These are phyloP conservation scores for Andrena trimmerana DNA, from an alignment of 2,888 invertebrate species.

Conservation along the genomic window DNA sequence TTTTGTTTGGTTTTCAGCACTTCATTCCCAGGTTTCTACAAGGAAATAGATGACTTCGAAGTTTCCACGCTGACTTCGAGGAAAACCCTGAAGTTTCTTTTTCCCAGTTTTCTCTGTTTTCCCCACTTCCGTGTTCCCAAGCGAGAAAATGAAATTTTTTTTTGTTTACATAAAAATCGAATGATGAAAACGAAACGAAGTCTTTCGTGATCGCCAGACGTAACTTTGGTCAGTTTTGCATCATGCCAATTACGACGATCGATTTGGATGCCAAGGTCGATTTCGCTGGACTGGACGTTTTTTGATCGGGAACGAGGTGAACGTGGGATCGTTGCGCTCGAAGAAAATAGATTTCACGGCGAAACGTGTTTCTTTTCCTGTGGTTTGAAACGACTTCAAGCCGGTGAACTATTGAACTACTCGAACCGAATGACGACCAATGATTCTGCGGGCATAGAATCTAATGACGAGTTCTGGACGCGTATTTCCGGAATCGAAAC, in stretches of 20 bases:
- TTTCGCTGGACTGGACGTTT: conserved; percentile 24
- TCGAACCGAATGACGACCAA: too few relatives aligned
- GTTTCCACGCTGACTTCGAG: not conserved
- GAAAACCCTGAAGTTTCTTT: not conserved
- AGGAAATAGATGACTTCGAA: not conserved
- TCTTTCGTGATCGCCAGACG: not conserved
- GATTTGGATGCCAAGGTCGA: conserved; percentile 44
- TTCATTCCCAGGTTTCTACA: not conserved
- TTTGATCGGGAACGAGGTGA: not conserved
- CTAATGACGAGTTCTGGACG: too few relatives aligned
- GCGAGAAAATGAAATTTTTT: not conserved
- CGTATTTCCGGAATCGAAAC: too few relatives aligned
- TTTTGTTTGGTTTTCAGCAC: not conserved
- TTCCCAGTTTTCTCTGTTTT: not conserved
- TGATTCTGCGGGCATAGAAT: too few relatives aligned
- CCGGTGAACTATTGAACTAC: not conserved
- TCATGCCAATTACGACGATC: conserved; percentile 41
- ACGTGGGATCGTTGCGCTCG: not conserved
- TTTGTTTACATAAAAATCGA: not conserved
- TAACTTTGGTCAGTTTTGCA: conserved; percentile 56
- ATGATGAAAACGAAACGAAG: not conserved
- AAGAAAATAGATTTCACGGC: not conserved
- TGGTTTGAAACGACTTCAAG: not conserved
- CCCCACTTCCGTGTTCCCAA: not conserved
- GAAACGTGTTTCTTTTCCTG: not conserved